Conservation (phyloP, 2,113 vertebrate genomes). For the Phyllostomus discolor region DNA sequence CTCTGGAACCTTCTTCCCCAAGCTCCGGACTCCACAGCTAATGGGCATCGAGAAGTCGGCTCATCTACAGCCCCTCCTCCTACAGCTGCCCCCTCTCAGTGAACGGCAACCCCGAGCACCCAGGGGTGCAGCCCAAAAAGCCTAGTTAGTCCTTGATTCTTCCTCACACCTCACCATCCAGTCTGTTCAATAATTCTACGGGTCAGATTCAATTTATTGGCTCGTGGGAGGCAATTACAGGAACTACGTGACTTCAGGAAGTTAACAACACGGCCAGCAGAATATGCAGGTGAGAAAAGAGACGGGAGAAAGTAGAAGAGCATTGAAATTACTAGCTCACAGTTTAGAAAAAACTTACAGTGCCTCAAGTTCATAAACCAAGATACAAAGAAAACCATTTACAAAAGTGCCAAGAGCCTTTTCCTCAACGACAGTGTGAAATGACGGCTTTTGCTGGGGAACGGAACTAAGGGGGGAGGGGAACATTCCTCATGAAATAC, state of each 20-base stretch:
- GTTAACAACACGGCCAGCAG: not conserved
- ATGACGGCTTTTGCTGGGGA: not conserved
- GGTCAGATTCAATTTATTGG: not conserved
- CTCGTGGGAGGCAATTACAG: not conserved
- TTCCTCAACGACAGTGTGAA: not conserved
- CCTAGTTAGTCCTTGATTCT: not conserved
- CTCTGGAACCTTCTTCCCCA: not conserved
- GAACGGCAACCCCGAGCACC: accelerated
- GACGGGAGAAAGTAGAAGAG: not conserved
- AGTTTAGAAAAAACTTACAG: not conserved
- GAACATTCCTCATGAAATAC: not conserved
- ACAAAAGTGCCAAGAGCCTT: not conserved
- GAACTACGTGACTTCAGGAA: not conserved
- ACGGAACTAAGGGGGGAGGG: not conserved
- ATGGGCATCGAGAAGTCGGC: not conserved
- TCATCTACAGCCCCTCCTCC: no score
- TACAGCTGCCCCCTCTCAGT: accelerated
- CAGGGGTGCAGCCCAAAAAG: accelerated
- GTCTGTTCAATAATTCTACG: not conserved
- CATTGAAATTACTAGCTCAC: not conserved
- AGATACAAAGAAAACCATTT: not conserved
- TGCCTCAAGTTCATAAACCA: not conserved
- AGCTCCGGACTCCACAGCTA: not conserved
- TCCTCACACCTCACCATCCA: not conserved
- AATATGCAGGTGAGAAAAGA: not conserved